Percentiles rank a stretch among this genome's conserved stretches.
These are phyloP conservation scores for Prosopocoilus inquinatus DNA, from an alignment of 2,888 invertebrate genomes.

Conservation along the genomic window DNA sequence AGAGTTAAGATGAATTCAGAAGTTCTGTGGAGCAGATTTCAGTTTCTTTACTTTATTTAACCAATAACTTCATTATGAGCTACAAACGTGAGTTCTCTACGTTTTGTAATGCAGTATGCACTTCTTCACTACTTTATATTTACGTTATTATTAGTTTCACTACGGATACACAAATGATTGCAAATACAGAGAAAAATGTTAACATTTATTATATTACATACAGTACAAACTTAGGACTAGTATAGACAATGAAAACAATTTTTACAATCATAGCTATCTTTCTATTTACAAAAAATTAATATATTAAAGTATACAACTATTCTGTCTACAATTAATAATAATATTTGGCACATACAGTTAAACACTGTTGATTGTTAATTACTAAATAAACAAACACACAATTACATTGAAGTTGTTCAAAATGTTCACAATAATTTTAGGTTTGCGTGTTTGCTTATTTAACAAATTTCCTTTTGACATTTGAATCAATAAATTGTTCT, in stretches of 20 bases:
- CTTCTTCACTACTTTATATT: no score
- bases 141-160: no score
- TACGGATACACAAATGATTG: no score
- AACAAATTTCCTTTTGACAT: background rate
- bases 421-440: background rate
- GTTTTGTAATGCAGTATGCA: no score
- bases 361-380: background rate
- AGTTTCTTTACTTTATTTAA: no score
- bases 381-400: no score
- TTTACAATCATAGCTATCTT: constrained; percentile 2
- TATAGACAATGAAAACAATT: constrained; percentile 11
- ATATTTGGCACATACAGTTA: constrained; percentile 13
- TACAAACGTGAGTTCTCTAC: no score
- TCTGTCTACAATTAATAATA: constrained; percentile 3
- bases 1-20: no score
- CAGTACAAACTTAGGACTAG: constrained; percentile 15
- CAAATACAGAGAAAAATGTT: background rate
- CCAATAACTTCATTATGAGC: no score
- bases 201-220: constrained; percentile 13
- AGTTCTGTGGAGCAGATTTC: no score
- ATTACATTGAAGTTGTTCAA: background rate
- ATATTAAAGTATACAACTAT: constrained; percentile 1
- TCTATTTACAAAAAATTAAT: constrained; percentile 1
- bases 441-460: background rate
- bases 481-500: background rate